These are phyloP conservation scores for Drosophila subquinaria DNA, from an alignment of 2,888 invertebrate genomes.

Conservation along the genomic window DNA sequence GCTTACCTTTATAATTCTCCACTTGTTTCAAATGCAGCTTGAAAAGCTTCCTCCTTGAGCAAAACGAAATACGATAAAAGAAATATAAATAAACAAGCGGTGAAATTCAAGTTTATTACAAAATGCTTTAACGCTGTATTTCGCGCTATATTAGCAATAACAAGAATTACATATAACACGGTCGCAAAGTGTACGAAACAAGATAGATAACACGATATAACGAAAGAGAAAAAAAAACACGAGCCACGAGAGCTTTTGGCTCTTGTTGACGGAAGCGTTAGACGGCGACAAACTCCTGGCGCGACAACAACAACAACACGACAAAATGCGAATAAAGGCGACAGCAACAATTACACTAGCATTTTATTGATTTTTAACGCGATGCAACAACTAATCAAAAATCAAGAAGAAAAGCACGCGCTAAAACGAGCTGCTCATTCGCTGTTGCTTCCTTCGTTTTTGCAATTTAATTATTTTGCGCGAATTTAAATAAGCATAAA, in stretches of 20 bases:
- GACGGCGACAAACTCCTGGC: conserved; percentile 53
- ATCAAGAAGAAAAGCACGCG: conserved; percentile 36
- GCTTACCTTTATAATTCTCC: conserved; percentile 40
- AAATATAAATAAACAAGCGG: conserved; percentile 35
- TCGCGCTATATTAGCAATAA: conserved; percentile 32
- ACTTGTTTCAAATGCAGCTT: conserved; percentile 49
- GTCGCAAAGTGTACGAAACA: conserved; percentile 22
- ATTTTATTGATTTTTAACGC: conserved; percentile 71
- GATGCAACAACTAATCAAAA: conserved; percentile 59
- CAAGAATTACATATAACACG: conserved; percentile 17
- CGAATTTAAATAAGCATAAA: conserved; percentile 52
- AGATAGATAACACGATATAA: conserved; percentile 39
- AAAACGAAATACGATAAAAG: conserved; percentile 34
- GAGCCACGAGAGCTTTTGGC: conserved; percentile 33
- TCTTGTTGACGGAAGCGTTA: conserved; percentile 69
- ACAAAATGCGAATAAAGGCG: conserved; percentile 34
- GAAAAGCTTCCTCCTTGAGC: conserved; percentile 43
- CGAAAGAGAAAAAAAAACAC: conserved; percentile 17
- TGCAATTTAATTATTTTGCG: conserved; percentile 50
- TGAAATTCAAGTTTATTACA: conserved; percentile 28
- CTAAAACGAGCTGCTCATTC: conserved; percentile 28
- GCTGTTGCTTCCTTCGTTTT: conserved; percentile 32
- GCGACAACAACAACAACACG: conserved; percentile 24
- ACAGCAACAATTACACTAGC: conserved; percentile 53
- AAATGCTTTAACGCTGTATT: conserved; percentile 29